Evolutionary conservation across 2,888 invertebrate genomes (phyloP).

Genomic region (Eubasilissa splendida): DNA sequence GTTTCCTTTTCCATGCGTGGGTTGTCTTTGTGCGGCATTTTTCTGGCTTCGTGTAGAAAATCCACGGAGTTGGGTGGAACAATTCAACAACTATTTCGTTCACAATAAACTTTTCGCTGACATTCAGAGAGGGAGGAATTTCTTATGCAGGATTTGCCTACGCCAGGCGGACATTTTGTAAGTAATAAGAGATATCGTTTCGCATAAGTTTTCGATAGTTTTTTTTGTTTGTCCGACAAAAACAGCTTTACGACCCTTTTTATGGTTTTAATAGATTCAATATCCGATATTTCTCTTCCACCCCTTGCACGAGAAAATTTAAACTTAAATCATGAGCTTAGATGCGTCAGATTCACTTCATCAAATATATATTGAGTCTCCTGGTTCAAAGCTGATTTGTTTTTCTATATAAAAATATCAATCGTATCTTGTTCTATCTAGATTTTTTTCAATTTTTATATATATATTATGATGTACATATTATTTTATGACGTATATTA

Average conservation of each 20-base stretch:
- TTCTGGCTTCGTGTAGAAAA: not conserved
- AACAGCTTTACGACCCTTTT: slow-evolving; percentile 23
- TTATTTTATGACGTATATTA: too few species aligned
- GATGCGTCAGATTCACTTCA: too few species aligned
- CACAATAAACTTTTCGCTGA: slow-evolving; percentile 56
- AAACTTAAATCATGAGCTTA: not conserved
- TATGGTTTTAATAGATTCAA: slow-evolving; percentile 36
- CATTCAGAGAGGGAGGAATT: slow-evolving; percentile 37
- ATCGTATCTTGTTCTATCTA: too few species aligned
- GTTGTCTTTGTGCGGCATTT: not conserved
- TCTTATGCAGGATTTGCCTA: slow-evolving; percentile 42
- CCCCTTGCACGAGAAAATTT: not conserved
- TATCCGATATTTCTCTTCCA: slow-evolving; percentile 13
- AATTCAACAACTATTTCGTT: slow-evolving; percentile 54
- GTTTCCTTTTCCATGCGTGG: not conserved
- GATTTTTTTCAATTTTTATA: too few species aligned
- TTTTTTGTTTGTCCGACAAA: slow-evolving; percentile 31
- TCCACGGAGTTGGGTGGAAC: slow-evolving; percentile 33
- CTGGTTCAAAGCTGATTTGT: too few species aligned
- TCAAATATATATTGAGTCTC: too few species aligned
- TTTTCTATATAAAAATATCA: too few species aligned
- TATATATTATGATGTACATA: too few species aligned
- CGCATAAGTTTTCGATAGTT: slow-evolving; percentile 32
- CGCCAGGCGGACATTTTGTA: slow-evolving; percentile 33
- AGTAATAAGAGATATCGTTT: slow-evolving; percentile 33